Evolutionary conservation across 1,140 invertebrate genomes (phyloP), one percentile per base, ranked within the genome.

Genomic region (Manduca sexta): DNA sequence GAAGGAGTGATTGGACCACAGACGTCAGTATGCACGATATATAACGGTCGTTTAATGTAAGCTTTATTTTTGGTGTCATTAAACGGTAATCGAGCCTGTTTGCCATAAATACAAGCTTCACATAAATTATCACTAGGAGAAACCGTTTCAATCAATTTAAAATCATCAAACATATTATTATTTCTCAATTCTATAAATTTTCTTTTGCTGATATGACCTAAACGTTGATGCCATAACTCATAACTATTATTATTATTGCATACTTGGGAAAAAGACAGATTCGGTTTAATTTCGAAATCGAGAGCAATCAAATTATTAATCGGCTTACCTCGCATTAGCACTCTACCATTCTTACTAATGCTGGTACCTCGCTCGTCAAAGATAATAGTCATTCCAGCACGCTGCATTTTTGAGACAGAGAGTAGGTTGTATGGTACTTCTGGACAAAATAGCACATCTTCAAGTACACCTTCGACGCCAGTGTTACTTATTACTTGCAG

Each of bases 41-140:
- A n/a, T 45, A 86, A 60, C 8, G 73, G 68, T 56, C 78, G 52
- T 34, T 75, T 69, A n/a, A 76, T 66, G 56, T 75, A 39, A 38
- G 17, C 47, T 62, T 77, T 78, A 48, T 70, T 46, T 60, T 73
- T 74, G 40, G 35, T 44, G 42, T 73, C 63, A 40, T 67, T 45
- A 69, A 86, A 85, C n/a, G 67, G 66, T 37, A 84, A 52, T 51
- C 71, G 46, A 16, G 62, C 50, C 68, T 85, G 79, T 69, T 87
- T 87, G 3, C 84, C 78, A 30, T 74, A 62, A 54, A 87, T 75
- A 60, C 80, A 87, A 45, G 77, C 60, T 58, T 88, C 83, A 64
- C 82, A 88, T 39, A 86, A 51, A 26, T 65, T 46, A 51, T 64
- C 45, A 51, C 50, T 60, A 45, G 60, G 50, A 12, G 2, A 2